phyloP scores from a whole-genome alignment of 1,140 invertebrate species.

The Zelostemma sp. region DNA sequence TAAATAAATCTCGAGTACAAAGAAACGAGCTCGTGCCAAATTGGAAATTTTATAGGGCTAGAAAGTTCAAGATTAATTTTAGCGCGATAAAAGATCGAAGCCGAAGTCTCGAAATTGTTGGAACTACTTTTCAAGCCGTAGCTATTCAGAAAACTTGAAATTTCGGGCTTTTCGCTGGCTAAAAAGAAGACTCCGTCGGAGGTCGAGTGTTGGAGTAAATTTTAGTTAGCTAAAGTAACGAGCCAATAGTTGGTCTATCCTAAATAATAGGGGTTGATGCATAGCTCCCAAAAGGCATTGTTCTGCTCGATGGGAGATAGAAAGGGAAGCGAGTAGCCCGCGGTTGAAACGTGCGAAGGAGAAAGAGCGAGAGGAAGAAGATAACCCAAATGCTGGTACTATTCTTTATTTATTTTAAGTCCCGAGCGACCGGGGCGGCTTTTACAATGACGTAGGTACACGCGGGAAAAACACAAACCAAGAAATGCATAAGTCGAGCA shows the following conservation, averaged over 20 bases:
- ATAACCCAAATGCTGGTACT: neutral
- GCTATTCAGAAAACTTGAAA: slow-evolving; percentile 44
- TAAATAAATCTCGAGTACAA: neutral
- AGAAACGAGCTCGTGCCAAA: neutral
- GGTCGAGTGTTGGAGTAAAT: slow-evolving; percentile 46
- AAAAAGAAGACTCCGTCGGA: slow-evolving; percentile 8
- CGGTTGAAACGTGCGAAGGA: slow-evolving; percentile 11
- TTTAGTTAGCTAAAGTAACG: slow-evolving; percentile 46
- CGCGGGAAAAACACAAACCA: neutral
- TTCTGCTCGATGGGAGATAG: slow-evolving; percentile 38
- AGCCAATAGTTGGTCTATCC: slow-evolving; percentile 49
- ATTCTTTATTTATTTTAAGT: slow-evolving; percentile 36
- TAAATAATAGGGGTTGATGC: slow-evolving; percentile 55
- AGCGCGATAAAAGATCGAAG: no score
- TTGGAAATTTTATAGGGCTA: neutral
- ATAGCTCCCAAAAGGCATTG: slow-evolving; percentile 44
- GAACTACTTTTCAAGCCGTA: slow-evolving; percentile 17
- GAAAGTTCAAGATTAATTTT: no score
- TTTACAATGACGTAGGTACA: slow-evolving; percentile 4
- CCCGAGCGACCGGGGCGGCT: slow-evolving; percentile 18
- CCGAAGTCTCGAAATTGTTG: neutral
- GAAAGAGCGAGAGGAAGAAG: slow-evolving; percentile 3
- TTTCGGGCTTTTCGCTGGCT: slow-evolving; percentile 21
- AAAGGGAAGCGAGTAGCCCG: slow-evolving; percentile 3
- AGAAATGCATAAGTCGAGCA: neutral